Conservation (phyloP, 1,140 invertebrate genomes). For the Trachymyrmex cornetzi region DNA sequence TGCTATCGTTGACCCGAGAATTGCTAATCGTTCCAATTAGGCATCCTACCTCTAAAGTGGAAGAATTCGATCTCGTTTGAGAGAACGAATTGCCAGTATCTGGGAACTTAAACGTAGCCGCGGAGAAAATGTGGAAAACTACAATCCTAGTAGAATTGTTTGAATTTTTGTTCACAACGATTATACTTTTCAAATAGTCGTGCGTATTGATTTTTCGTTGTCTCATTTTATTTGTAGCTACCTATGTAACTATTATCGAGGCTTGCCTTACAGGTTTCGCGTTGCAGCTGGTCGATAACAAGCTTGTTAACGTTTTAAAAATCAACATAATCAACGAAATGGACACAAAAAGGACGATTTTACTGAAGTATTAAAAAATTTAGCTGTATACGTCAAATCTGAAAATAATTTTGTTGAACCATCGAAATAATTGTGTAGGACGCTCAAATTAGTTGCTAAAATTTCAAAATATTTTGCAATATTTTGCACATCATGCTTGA, state of each 20-base stretch:
- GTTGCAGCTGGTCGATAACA: background rate
- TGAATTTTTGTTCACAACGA: background rate
- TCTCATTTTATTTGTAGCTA: conserved; percentile 33
- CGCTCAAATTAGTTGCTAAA: too few species aligned
- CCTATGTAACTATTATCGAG: background rate
- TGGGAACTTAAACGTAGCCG: background rate
- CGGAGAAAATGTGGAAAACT: conserved; percentile 41
- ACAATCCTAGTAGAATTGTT: background rate
- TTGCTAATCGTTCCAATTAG: conserved; percentile 31
- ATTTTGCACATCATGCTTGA: too few species aligned
- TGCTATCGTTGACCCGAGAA: conserved; percentile 10
- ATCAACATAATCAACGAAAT: background rate
- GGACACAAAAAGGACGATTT: too few species aligned
- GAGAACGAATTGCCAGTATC: background rate
- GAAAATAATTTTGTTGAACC: too few species aligned
- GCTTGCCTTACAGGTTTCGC: conserved; percentile 22
- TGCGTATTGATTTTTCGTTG: conserved; percentile 3
- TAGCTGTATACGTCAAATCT: too few species aligned
- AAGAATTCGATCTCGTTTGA: background rate
- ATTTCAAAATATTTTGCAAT: too few species aligned
- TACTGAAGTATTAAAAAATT: too few species aligned
- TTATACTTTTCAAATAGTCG: conserved; percentile 24
- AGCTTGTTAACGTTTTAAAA: conserved; percentile 22
- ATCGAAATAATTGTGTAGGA: too few species aligned
- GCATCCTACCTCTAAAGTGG: background rate